phyloP scores from a whole-genome alignment of 2,888 invertebrate species.

The Orthosia gothica region DNA sequence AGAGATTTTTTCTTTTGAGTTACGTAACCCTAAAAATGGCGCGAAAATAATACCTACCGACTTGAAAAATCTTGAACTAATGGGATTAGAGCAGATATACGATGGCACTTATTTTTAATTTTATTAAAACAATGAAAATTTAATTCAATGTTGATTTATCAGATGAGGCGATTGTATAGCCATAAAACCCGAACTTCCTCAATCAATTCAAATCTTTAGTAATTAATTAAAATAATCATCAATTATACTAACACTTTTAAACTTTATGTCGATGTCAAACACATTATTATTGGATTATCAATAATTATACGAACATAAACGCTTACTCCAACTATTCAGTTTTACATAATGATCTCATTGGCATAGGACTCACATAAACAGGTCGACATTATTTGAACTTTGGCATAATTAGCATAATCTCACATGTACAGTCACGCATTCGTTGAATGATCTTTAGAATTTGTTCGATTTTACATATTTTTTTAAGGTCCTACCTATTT shows the following conservation, averaged over 20 bases:
- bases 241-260: constrained; percentile 6
- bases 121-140: too few species aligned
- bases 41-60: too few species aligned
- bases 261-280: constrained; percentile 7
- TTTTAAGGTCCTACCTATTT: constrained; percentile 15
- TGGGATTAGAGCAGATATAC: too few species aligned
- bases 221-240: constrained; percentile 10
- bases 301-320: constrained; percentile 25
- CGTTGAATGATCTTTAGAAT: constrained; percentile 36
- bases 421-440: constrained; percentile 46
- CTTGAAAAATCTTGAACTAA: too few species aligned
- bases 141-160: constrained; percentile 1
- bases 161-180: not conserved
- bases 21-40: too few species aligned
- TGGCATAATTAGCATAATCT: constrained; percentile 49
- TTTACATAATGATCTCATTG: constrained; percentile 57
- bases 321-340: constrained; percentile 21
- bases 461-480: constrained; percentile 28
- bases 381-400: constrained; percentile 46
- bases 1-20: too few species aligned
- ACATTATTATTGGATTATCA: constrained; percentile 28
- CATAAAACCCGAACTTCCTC: constrained; percentile 24
- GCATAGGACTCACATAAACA: constrained; percentile 54
- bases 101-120: too few species aligned
- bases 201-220: not conserved